Conservation (phyloP, 2,888 invertebrate genomes). For the Bruchidius siliquastri region DNA sequence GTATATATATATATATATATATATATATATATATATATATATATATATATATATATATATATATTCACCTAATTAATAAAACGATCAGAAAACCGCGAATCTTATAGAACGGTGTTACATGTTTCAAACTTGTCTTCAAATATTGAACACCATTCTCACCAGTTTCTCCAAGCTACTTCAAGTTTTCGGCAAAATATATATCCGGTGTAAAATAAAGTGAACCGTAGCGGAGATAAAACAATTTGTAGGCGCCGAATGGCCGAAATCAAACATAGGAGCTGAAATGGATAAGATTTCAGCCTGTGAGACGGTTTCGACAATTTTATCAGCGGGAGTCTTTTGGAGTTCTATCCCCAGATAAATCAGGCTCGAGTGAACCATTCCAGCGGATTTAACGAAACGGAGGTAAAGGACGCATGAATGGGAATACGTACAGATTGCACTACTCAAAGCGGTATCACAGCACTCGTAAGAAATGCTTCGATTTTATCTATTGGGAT, state of each 20-base stretch:
- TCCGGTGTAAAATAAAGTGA: slow-evolving; percentile 12
- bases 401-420: neutral
- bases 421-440: neutral
- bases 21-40: too few species aligned
- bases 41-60: too few species aligned
- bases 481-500: neutral
- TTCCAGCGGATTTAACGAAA: slow-evolving; percentile 4
- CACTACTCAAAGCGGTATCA: neutral
- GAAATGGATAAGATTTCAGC: slow-evolving; percentile 23
- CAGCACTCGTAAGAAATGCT: neutral
- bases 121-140: too few species aligned
- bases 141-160: neutral
- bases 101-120: too few species aligned
- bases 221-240: slow-evolving; percentile 27
- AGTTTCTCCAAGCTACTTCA: neutral
- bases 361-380: slow-evolving; percentile 11
- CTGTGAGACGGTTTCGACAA: slow-evolving; percentile 18
- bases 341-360: slow-evolving; percentile 18
- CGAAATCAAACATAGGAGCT: slow-evolving; percentile 22
- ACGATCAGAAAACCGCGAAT: too few species aligned
- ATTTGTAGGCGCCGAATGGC: slow-evolving; percentile 27
- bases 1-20: too few species aligned
- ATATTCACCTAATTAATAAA: too few species aligned
- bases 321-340: slow-evolving; percentile 20
- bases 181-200: neutral